Base-by-base conservation (phyloP, 2,113 vertebrate species). In the Sander vitreus region DNA sequence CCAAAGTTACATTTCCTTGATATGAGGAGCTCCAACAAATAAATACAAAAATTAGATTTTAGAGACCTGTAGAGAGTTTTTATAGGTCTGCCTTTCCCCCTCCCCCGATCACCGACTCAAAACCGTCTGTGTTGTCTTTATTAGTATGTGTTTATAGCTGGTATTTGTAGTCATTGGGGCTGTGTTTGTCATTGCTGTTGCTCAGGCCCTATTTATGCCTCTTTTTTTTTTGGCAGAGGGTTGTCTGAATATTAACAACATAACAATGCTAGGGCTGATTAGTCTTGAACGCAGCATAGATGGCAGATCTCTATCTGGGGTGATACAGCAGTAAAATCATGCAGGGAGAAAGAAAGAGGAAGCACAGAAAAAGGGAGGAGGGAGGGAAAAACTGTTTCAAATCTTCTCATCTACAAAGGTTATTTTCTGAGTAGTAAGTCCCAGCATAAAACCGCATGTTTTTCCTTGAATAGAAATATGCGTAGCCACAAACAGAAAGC, bases 351-450 rank as follows among this genome's bases (percentile, higher is more conserved):
- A 57, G 25, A 25, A 25, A 73, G 77, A 78, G 66, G 74, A 78
- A 81, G 76, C 33, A 81, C n/a, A 23, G 73, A 68, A 62, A 62
- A 64, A 55, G 63, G 71, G 60, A 51, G 57, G 45, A 55, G 65
- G 65, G 53, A 36, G 77, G 55, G 36, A 58, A 69, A 88, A 89
- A 88, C 83, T 68, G 83, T 88, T 90, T 90, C 72, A 90, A 90
- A 94, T 94, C 93, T 88, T 93, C 83, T 90, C 89, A 93, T 94
- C 93, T 93, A 91, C 91, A 94, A 92, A 93, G 89, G 91, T 92
- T 92, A 89, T 92, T 92, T 92, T 94, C 81, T 92, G 91, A 95
- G 93, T 92, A 90, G 91, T 87, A 90, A 91, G 89, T 90, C 90
- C 92, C 81, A 89, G 91, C 89, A 90, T 88, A 80, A 93, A 94